These are phyloP conservation scores for Pipistrellus nathusii DNA, from an alignment of 2,797 vertebrate species.

Conservation along the genomic window DNA sequence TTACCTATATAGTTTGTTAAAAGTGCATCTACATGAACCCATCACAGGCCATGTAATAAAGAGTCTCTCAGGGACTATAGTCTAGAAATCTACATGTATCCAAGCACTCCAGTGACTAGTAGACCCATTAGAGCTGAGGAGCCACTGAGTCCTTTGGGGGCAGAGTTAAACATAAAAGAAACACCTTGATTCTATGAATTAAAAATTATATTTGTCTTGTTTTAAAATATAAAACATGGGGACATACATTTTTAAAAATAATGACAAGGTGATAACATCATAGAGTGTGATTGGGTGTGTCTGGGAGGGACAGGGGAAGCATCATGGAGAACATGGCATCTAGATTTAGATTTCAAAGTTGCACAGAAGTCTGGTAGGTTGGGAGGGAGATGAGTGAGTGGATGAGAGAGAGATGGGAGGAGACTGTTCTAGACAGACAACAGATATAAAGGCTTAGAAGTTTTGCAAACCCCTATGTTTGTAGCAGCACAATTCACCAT, in stretches of 20 bases:
- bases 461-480: not conserved
- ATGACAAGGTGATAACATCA: not conserved
- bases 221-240: not conserved
- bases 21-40: not conserved
- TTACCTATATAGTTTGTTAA: not conserved
- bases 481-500: no score
- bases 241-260: not conserved
- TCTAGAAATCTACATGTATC: not conserved
- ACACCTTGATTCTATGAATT: not conserved
- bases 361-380: not conserved
- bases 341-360: not conserved
- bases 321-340: not conserved
- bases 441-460: not conserved
- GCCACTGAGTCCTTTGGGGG: not conserved
- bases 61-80: not conserved
- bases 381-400: not conserved
- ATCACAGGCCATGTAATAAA: not conserved
- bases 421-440: not conserved
- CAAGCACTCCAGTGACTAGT: not conserved
- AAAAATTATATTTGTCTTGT: not conserved
- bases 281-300: not conserved
- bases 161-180: slow-evolving; percentile 24
- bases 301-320: not conserved
- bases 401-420: not conserved
- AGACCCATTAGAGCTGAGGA: not conserved